Conservation (phyloP, 1,140 invertebrate species). For the Himalopsyche phryganea region DNA sequence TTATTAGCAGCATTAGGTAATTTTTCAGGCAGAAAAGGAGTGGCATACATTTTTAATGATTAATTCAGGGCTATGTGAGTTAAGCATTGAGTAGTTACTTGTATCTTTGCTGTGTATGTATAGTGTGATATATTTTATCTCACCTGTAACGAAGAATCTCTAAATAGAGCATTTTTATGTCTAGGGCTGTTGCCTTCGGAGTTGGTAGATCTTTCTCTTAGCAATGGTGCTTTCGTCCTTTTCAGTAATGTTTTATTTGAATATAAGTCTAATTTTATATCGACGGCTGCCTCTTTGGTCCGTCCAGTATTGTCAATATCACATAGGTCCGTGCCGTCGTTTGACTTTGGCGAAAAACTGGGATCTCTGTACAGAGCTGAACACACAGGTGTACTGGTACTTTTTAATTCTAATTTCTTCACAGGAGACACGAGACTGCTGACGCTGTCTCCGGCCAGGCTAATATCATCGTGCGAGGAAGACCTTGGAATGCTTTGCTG, state of each 20-base stretch:
- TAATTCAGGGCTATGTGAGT: too few relatives aligned
- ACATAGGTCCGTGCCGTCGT: not conserved
- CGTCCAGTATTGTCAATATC: not conserved
- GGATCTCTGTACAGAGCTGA: not conserved
- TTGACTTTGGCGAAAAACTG: constrained; percentile 14
- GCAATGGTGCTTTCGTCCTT: constrained; percentile 40
- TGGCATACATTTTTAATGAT: too few relatives aligned
- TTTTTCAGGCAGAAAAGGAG: too few relatives aligned
- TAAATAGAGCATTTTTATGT: constrained; percentile 48
- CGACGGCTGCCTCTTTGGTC: not conserved
- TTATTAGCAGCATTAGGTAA: too few relatives aligned
- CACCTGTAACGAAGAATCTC: constrained; percentile 51
- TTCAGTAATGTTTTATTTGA: constrained; percentile 44
- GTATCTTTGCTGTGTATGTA: too few relatives aligned
- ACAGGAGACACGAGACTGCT: constrained; percentile 7
- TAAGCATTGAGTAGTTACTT: too few relatives aligned
- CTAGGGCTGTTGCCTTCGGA: constrained; percentile 49
- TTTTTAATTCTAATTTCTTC: constrained; percentile 10
- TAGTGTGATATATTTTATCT: too few relatives aligned
- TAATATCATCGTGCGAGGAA: constrained; percentile 14
- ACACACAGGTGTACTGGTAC: constrained; percentile 10
- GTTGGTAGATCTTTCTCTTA: constrained; percentile 49
- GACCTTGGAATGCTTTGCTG: not conserved
- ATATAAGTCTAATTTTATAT: constrained; percentile 37
- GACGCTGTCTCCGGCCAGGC: constrained; percentile 8